Percentiles rank a stretch among this genome's conserved stretches.
Evolutionary conservation across 1,140 invertebrate genomes (phyloP).

Genomic region (Drosophila ohnishii): DNA sequence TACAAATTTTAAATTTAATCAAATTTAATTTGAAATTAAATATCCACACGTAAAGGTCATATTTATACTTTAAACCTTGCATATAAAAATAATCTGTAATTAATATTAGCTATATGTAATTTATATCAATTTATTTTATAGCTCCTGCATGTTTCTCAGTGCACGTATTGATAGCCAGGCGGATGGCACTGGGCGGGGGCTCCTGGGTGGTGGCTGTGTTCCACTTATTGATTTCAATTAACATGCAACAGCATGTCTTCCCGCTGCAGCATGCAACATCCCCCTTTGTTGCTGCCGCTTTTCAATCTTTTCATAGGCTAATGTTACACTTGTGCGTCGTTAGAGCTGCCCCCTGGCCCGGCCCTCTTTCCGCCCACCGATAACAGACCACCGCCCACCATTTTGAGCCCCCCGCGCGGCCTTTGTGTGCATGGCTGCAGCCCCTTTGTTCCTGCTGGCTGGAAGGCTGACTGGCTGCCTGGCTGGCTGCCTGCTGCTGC

Average conservation of each 20-base stretch:
- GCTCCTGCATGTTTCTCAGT: neutral
- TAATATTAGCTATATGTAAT: too few relatives aligned
- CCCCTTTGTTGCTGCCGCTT: slow-evolving; percentile 52
- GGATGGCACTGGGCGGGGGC: slow-evolving; percentile 9
- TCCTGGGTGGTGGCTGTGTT: slow-evolving; percentile 45
- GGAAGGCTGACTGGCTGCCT: neutral
- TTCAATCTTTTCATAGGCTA: slow-evolving; percentile 79
- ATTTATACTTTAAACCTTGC: neutral
- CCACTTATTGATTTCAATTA: slow-evolving; percentile 82
- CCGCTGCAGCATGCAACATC: slow-evolving; percentile 56
- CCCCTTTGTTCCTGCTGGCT: slow-evolving; percentile 12
- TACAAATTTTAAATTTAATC: too few relatives aligned
- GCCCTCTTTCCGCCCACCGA: neutral
- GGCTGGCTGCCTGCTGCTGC: slow-evolving; percentile 7
- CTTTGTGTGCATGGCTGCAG: slow-evolving; percentile 11
- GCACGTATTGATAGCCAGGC: slow-evolving; percentile 20
- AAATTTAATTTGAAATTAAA: neutral
- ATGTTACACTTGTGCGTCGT: slow-evolving; percentile 80
- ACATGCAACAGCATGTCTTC: slow-evolving; percentile 81
- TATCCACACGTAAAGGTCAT: neutral
- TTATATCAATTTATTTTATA: too few relatives aligned
- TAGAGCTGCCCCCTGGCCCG: slow-evolving; percentile 45
- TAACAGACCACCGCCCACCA: slow-evolving; percentile 4
- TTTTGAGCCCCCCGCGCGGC: neutral
- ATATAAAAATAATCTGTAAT: too few relatives aligned